Base-by-base conservation (phyloP, 2,113 vertebrate species). In the Morone chrysops region DNA sequence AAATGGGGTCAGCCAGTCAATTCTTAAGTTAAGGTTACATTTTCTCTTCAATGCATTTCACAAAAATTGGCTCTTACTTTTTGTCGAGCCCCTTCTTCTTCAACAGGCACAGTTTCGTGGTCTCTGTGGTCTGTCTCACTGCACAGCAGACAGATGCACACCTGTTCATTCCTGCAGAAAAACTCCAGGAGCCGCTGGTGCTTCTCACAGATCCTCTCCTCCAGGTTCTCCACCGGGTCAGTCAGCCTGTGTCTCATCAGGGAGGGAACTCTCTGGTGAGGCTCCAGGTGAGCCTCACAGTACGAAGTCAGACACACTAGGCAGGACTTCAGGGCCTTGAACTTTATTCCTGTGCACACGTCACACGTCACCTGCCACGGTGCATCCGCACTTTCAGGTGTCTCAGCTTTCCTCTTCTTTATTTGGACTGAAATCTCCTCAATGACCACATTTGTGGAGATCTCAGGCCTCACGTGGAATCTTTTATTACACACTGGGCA, bases 401-500 rank as follows among this genome's bases (percentile, higher is more conserved):
- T 4, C 17, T 68, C 63, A 6, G 86, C 43, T 61, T 75, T 82
- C 54, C 88, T 82, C 76, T 47, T 91, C 43, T 81, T 82, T 22
- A 95, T 78, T 6, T 86, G 89, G 63, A 75, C 54, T 8, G 95
- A 94, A 68, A 94, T 92, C 69, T 95, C 93, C n/a, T 91, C 90
- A 2, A 95, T 82, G 45, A 84, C 50, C 8, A 50, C 17, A 1
- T 95, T 95, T 53, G 90, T 94, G 85, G 78, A 87, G 78, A 91
- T 85, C 48, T 80, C 80, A 0, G 93, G 95, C 54, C 80, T 86
- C 5, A 59, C 38, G 43, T 57, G 18, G 83, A 95, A 95, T 57
- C 75, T 61, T 75, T 95, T 90, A 2, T 89, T 80, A 31, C 95
- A 96, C 2, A 40, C 53, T 0, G 96, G 96, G 61, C 95, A 95